Base-by-base conservation (phyloP, 2,797 vertebrate genomes). In the Eulemur rubriventer region DNA sequence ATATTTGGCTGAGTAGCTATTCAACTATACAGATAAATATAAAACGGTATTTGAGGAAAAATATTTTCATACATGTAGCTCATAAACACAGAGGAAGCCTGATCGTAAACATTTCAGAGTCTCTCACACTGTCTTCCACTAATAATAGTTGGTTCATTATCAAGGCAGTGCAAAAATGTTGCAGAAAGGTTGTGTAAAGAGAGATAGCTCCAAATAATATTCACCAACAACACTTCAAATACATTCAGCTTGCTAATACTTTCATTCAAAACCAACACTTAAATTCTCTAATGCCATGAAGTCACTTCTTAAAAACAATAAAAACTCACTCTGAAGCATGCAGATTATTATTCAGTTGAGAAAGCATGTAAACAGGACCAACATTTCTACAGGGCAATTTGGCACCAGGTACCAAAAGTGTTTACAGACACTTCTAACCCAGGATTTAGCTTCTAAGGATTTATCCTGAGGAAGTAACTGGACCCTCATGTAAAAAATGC, bases 91-190 rank as follows among this genome's bases (percentile, higher is more conserved):
- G 90, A 94, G 67, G 65, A 97, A 95, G 43, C 67, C 89, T 0
- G n/a, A n/a, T 90, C 96, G 97, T 83, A 89, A 97, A 97, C 61
- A 57, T 96, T 95, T 95, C 65, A 52, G 89, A 89, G 75, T 94
- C 82, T 96, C 30, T 52, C 65, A 38, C 76, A 98, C 94, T 75
- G 96, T 96, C 88, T 96, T 96, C 72, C 67, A 97, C 98, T 99
- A 99, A 98, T 98, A 98, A 98, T 98, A 98, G 96, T 59, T 0
- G 26, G 78, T 96, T 98, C 84, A 78, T 95, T 85, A 95, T 22
- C 65, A 94, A 85, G 78, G 79, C 1, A 33, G 91, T 35, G 89
- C 65, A 95, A 97, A 97, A 93, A 87, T 87, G 81, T 43, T 85
- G 22, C 92, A 75, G 91, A 89, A 35, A 12, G 63, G 86, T 4